Evolutionary conservation across 2,113 vertebrate species (phyloP), one percentile per base, ranked within the genome.

Genomic region (Malurus melanocephalus): DNA sequence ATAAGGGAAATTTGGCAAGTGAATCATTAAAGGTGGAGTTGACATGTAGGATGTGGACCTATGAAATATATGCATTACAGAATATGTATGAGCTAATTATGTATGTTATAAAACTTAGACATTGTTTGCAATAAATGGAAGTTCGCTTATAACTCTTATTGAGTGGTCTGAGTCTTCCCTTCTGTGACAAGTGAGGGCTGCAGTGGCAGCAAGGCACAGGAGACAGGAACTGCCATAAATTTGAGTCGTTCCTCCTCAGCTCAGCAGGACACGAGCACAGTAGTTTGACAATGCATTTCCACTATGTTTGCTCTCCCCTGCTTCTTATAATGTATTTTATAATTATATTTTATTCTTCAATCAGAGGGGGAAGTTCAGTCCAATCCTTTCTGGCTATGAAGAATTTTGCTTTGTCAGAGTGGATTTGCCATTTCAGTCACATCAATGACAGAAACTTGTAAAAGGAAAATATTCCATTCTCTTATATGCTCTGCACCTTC

Each of bases 241-340:
- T 5, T 52, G 19, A 93, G n/a, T 28, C 0, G 0, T 27, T 38
- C 30, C 42, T 67, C 18, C 35, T 53, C 62, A 65, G 40, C 43
- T 59, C 32, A 38, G 55, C 4, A 6, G 64, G 28, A 53, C 48
- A 52, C 2, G 0, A 78, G 18, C 71, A 27, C 20, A 51, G 13
- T 22, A 51, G 40, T 19, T 62, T 71, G 53, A 35, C 65, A 62
- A 18, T 5, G 8, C 13, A 40, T 48, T 59, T 49, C 13, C 27
- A 30, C 74, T 13, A 6, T 17, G 22, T 18, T 56, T 75, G 49
- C 15, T n/a, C 17, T 61, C 10, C 13, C 7, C 6, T 42, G 3
- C 10, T 64, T 81, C 38, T 38, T 38, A 38, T 38, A 38, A 38
- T 38, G 38, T 38, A 38, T 38, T 38, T 38, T 38, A 38, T 38